Percentiles rank a stretch among this genome's conserved stretches.
These are phyloP conservation scores for Synergus gifuensis DNA, from an alignment of 2,888 invertebrate species.

Conservation along the genomic window DNA sequence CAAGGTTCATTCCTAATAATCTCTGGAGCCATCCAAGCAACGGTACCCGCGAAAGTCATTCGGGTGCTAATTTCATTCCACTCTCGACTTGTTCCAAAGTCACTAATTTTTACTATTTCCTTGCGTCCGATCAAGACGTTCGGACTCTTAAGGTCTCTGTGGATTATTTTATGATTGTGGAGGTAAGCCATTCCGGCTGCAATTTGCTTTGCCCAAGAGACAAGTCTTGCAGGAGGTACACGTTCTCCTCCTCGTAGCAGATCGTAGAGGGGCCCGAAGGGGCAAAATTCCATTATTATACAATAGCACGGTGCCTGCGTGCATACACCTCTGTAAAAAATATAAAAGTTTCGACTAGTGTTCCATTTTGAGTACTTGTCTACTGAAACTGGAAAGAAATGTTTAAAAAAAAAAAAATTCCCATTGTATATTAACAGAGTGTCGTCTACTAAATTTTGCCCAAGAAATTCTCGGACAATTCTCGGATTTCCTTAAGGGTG, in stretches of 20 bases:
- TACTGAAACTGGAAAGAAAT: no score
- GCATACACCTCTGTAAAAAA: constrained; percentile 89
- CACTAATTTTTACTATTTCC: constrained; percentile 95
- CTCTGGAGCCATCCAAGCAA: constrained; percentile 99
- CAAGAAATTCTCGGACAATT: no score
- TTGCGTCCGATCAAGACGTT: constrained; percentile 93
- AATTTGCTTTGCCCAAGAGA: constrained; percentile 97
- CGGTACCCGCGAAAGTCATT: constrained; percentile 99
- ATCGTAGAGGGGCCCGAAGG: constrained; percentile 95
- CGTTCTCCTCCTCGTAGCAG: constrained; percentile 90
- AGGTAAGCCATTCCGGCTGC: constrained; percentile 98
- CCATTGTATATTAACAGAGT: no score
- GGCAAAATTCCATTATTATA: constrained; percentile 99
- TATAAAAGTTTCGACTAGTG: not conserved
- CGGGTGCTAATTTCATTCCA: constrained; percentile 97
- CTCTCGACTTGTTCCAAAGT: constrained; percentile 97
- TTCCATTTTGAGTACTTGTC: not conserved
- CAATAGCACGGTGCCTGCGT: constrained; percentile 94
- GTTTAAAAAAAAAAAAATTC: no score
- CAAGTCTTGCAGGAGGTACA: constrained; percentile 91
- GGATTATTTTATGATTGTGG: constrained; percentile 97
- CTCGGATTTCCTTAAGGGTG: no score
- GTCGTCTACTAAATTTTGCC: no score
- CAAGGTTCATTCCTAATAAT: constrained; percentile 97
- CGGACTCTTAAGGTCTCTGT: constrained; percentile 98